These are phyloP conservation scores for Dendrocincla fuliginosa DNA, from an alignment of 2,797 vertebrate species.

Conservation along the genomic window DNA sequence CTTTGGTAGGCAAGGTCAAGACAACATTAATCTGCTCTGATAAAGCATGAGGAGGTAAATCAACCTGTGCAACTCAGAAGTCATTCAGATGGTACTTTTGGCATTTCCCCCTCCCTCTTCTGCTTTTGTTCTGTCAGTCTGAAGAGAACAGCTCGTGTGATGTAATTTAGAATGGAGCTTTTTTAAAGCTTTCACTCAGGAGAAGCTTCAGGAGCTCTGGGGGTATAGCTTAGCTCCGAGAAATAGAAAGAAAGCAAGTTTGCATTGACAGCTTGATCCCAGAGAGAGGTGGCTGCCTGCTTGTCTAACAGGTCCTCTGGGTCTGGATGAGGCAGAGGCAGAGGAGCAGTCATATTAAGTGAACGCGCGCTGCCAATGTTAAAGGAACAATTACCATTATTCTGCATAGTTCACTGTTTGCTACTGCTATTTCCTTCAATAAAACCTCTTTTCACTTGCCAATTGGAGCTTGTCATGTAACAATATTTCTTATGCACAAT, in stretches of 20 bases:
- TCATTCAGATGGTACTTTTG: constrained; percentile 68
- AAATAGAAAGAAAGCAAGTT: constrained; percentile 73
- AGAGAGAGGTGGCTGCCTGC: constrained; percentile 76
- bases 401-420: constrained; percentile 70
- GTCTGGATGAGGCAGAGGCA: constrained; percentile 71
- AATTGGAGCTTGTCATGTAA: constrained; percentile 76
- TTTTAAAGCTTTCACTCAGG: constrained; percentile 78
- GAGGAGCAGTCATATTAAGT: constrained; percentile 72
- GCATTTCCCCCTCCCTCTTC: background rate
- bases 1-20: constrained; percentile 27
- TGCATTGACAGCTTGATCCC: constrained; percentile 79
- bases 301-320: constrained; percentile 78
- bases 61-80: constrained; percentile 51
- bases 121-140: constrained; percentile 78
- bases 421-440: constrained; percentile 74
- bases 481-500: constrained; percentile 73
- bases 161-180: constrained; percentile 77
- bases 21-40: background rate
- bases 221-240: constrained; percentile 74
- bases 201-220: constrained; percentile 73
- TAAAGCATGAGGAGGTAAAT: constrained; percentile 48
- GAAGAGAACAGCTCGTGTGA: constrained; percentile 66
- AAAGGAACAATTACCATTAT: constrained; percentile 76
- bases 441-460: constrained; percentile 75
- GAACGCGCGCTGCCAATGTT: constrained; percentile 53